A percentile compares a stretch with the other conserved stretches of the same genome.
Conservation (phyloP, 2,888 invertebrate genomes). For the Clanis bilineata region DNA sequence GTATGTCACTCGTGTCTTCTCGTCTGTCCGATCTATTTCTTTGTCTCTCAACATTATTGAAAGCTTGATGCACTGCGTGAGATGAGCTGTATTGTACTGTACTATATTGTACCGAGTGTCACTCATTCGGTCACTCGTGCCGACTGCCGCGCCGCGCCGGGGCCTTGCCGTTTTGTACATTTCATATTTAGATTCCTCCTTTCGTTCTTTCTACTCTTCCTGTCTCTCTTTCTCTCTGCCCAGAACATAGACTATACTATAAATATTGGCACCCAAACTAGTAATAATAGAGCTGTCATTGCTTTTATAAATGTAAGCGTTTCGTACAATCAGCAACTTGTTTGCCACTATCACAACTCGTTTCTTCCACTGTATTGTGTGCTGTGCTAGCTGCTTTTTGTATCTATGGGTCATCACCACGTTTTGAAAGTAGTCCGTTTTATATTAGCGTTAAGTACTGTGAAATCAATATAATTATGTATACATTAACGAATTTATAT, state of each 20-base stretch:
- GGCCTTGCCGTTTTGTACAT: conserved; percentile 34
- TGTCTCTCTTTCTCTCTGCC: conserved; percentile 68
- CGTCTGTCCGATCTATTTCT: conserved; percentile 57
- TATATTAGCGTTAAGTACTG: conserved; percentile 64
- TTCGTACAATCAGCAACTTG: conserved; percentile 77
- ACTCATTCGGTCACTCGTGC: conserved; percentile 8
- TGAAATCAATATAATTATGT: conserved; percentile 10
- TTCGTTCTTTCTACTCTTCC: conserved; percentile 60
- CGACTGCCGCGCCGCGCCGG: conserved; percentile 19
- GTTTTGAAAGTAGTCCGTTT: conserved; percentile 68
- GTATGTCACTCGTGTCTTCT: conserved; percentile 68
- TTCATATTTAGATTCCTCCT: conserved; percentile 27
- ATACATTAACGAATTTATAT: conserved; percentile 5
- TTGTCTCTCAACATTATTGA: conserved; percentile 52
- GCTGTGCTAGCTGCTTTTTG: conserved; percentile 83
- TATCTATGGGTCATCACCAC: conserved; percentile 80
- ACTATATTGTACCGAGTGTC: conserved; percentile 7
- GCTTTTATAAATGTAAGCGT: conserved; percentile 81
- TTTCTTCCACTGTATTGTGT: conserved; percentile 81
- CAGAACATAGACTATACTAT: conserved; percentile 61
- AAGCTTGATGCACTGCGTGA: conserved; percentile 55
- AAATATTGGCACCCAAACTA: conserved; percentile 75
- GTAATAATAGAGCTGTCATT: conserved; percentile 83
- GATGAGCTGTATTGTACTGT: conserved; percentile 22
- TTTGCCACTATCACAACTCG: conserved; percentile 79